phyloP scores from a whole-genome alignment of 2,113 vertebrate species.

The Ellobius talpinus region DNA sequence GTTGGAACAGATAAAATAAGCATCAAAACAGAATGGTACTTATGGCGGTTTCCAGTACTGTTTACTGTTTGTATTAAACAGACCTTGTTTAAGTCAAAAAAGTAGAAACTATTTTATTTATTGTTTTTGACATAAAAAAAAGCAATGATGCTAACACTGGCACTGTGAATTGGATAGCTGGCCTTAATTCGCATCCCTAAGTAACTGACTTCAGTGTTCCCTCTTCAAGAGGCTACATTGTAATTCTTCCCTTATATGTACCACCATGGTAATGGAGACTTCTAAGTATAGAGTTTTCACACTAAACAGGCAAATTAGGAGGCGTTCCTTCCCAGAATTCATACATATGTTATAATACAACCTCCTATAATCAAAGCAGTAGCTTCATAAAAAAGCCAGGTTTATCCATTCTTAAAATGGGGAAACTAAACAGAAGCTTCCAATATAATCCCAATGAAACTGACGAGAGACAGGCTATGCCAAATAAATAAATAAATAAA shows the following conservation, averaged over 20 bases:
- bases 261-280: neutral
- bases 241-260: neutral
- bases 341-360: neutral
- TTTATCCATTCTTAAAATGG: neutral
- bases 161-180: neutral
- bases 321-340: constrained; percentile 48
- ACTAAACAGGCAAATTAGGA: constrained; percentile 19
- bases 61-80: constrained; percentile 28
- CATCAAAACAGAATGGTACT: neutral
- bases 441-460: neutral
- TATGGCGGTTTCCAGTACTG: neutral
- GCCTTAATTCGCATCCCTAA: constrained; percentile 28
- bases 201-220: neutral
- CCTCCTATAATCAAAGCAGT: neutral
- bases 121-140: constrained; percentile 16
- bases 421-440: neutral
- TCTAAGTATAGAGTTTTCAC: neutral
- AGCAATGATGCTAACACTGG: neutral
- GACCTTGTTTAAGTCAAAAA: neutral
- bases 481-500: neutral
- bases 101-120: constrained; percentile 23
- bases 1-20: constrained; percentile 15
- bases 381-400: neutral
- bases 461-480: neutral
- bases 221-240: neutral